These are phyloP conservation scores for Lacerta bilineata DNA, from an alignment of 2,797 vertebrate genomes.

Conservation along the genomic window DNA sequence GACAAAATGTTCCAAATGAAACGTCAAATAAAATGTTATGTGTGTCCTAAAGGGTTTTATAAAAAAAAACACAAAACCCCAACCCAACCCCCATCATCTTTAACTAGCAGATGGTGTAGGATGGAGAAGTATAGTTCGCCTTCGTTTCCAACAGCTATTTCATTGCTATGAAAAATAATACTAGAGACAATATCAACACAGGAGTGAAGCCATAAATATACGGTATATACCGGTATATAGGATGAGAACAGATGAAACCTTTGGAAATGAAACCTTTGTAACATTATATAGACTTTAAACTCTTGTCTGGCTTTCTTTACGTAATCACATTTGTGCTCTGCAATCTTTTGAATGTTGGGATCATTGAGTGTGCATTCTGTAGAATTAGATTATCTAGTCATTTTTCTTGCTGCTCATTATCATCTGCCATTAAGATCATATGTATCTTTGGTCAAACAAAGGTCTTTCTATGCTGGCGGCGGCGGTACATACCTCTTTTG, in stretches of 20 bases:
- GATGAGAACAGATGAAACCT: constrained; percentile 15
- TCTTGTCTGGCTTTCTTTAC: constrained; percentile 50
- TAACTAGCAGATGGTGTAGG: not conserved
- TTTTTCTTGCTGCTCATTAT: constrained; percentile 62
- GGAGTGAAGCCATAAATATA: not conserved
- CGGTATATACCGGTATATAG: not conserved
- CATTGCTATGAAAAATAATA: constrained; percentile 14
- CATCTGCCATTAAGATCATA: constrained; percentile 49
- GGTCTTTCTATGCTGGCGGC: constrained; percentile 27
- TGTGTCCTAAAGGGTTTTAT: not conserved
- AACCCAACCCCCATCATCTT: too few species aligned
- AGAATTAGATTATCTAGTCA: constrained; percentile 47
- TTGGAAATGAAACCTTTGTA: constrained; percentile 32
- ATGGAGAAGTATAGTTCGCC: constrained; percentile 18
- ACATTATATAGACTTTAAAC: constrained; percentile 57
- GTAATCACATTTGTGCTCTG: constrained; percentile 50
- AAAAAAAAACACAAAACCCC: not conserved
- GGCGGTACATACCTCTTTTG: constrained; percentile 43
- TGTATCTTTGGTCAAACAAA: constrained; percentile 35
- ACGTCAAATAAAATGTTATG: not conserved
- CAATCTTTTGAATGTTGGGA: constrained; percentile 44
- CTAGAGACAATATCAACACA: constrained; percentile 22
- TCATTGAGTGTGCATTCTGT: constrained; percentile 52
- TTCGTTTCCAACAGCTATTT: constrained; percentile 24
- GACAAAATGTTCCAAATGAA: not conserved